Evolutionary conservation across 2,797 vertebrate species (phyloP).

Genomic region (Acestrorhynchus altus): DNA sequence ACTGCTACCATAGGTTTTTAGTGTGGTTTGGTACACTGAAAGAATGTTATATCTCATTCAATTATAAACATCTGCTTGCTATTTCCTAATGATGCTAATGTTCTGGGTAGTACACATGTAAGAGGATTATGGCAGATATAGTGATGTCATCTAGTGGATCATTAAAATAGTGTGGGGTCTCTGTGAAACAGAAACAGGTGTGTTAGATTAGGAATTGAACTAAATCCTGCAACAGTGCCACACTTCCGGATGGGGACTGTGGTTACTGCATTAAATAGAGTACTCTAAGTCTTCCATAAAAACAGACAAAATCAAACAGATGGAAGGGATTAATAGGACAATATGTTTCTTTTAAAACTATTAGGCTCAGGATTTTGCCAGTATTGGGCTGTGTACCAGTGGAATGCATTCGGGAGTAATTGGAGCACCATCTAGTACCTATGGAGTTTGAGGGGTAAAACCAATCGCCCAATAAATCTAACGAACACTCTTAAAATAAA

Average conservation of each 20-base stretch:
- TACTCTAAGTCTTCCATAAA: not conserved
- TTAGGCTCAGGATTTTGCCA: no score
- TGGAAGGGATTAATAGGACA: not conserved
- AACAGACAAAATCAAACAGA: not conserved
- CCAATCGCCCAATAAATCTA: no score
- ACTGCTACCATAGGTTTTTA: no score
- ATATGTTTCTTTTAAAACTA: no score
- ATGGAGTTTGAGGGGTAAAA: no score
- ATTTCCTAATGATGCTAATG: not conserved
- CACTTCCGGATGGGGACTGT: not conserved
- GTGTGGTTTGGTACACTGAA: no score
- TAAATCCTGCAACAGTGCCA: not conserved
- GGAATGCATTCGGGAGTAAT: no score
- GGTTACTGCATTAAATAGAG: not conserved
- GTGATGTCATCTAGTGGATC: not conserved
- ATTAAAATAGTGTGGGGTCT: slow-evolving; percentile 11
- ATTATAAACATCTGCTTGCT: not conserved
- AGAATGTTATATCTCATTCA: no score
- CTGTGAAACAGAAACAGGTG: slow-evolving; percentile 12
- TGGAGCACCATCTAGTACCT: no score
- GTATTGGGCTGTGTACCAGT: no score
- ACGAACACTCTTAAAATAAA: no score
- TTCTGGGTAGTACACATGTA: not conserved
- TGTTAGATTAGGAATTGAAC: slow-evolving; percentile 16
- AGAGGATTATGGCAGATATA: slow-evolving; percentile 10